Evolutionary conservation across 2,888 invertebrate genomes (phyloP), one percentile per base, ranked within the genome.

Genomic region (Colletes collaris): DNA sequence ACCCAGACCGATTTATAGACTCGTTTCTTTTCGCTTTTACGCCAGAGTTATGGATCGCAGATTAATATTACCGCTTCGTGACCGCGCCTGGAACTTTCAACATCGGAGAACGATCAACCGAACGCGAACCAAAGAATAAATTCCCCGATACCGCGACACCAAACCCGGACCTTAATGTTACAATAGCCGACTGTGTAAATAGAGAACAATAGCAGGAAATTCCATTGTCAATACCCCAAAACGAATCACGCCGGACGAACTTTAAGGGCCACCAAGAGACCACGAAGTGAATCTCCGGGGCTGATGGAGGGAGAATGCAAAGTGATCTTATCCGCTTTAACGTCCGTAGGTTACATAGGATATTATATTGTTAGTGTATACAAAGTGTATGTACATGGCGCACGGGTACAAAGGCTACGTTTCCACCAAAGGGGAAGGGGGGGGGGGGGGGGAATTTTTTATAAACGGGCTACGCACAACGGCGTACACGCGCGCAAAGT

Each of bases 281-380:
- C 74, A 58, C 68, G 73, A 59, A 68, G 60, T 71, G 64, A 78
- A 44, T 78, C 68, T 64, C 68, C 74, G 79, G 77, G 71, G 78
- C 59, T 72, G 84, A 76, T 76, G 73, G 56, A 85, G 76, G 79
- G 79, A 77, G 77, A 89, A 85, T 82, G 89, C 83, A 89, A 90
- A 90, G 90, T 91, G 89, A 90, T 90, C 90, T 90, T 89, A 90
- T 89, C 89, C 89, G 89, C 90, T 91, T 91, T 89, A 90, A 90
- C 89, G 90, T 90, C 89, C 89, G 87, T 89, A 91, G 88, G 83
- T 89, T 87, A 87, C 85, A 85, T 88, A 88, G 81, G 85, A 88
- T 88, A 89, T 88, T 86, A 88, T 87, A 88, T 85, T 87, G 77
- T 84, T 85, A 85, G 71, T 60, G 76, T 85, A 84, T 88, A 86